phyloP scores from a whole-genome alignment of 1,140 invertebrate genomes.

The Augochlora pura region DNA sequence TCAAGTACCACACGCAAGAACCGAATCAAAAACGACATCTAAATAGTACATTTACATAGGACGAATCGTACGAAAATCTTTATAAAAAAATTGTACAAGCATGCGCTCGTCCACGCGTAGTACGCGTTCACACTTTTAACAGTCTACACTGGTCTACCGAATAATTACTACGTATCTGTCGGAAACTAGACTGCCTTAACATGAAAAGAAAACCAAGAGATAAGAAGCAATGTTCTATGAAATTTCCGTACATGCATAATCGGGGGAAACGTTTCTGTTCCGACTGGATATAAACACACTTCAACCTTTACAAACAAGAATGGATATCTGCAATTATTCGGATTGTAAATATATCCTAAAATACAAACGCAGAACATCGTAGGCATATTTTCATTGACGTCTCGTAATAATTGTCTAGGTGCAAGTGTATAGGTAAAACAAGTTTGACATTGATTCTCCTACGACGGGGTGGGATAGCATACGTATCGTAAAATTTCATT shows the following conservation, averaged over 20 bases:
- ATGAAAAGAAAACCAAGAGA: not conserved
- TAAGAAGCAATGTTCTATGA: not conserved
- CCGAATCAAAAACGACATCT: not conserved
- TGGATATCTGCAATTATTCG: not conserved
- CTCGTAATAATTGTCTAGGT: constrained; percentile 19
- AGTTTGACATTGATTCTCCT: constrained; percentile 39
- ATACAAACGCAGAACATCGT: constrained; percentile 57
- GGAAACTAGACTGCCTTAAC: not conserved
- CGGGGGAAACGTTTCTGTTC: not conserved
- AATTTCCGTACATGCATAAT: not conserved
- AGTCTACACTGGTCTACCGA: not conserved
- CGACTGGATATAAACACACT: not conserved
- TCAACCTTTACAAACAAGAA: constrained; percentile 29
- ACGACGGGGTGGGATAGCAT: constrained; percentile 25
- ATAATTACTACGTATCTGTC: not conserved
- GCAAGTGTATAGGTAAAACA: constrained; percentile 47
- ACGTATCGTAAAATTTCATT: constrained; percentile 20
- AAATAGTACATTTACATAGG: not conserved
- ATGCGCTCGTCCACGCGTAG: not conserved
- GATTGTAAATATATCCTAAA: constrained; percentile 40
- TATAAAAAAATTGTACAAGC: constrained; percentile 9
- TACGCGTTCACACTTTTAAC: not conserved
- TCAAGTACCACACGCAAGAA: not conserved
- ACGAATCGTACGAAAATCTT: not conserved
- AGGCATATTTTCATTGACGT: constrained; percentile 22